phyloP scores from a whole-genome alignment of 1,140 invertebrate genomes.

The Habropoda laboriosa region DNA sequence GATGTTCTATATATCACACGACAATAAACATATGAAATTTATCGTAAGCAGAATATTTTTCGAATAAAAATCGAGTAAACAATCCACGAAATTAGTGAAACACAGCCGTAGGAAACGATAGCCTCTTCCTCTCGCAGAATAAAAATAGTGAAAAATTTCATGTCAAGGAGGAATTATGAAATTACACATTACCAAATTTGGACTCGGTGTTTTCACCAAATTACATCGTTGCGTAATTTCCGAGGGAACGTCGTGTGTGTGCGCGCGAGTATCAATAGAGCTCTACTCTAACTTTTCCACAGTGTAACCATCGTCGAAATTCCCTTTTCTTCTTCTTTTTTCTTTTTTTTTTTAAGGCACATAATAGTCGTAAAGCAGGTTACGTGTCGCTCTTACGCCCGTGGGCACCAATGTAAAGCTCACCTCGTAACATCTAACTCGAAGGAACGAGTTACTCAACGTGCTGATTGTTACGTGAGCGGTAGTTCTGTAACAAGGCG shows the following conservation, averaged over 20 bases:
- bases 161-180: not conserved
- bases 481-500: constrained; percentile 67
- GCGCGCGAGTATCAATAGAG: not conserved
- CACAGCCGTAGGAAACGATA: too few species aligned
- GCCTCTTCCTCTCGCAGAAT: too few species aligned
- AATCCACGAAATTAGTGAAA: too few species aligned
- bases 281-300: constrained; percentile 36
- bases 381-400: constrained; percentile 52
- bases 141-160: not conserved
- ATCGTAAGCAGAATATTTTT: too few species aligned
- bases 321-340: constrained; percentile 12
- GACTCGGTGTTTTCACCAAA: constrained; percentile 23
- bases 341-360: not conserved
- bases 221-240: constrained; percentile 33
- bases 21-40: too few species aligned
- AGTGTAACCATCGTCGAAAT: constrained; percentile 36
- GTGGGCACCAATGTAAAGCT: constrained; percentile 58
- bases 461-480: constrained; percentile 61
- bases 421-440: constrained; percentile 64
- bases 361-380: constrained; percentile 37
- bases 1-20: too few species aligned
- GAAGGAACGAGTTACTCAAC: constrained; percentile 63
- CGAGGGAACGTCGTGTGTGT: too few species aligned
- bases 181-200: not conserved
- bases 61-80: too few species aligned